Percentiles rank a stretch among this genome's conserved stretches.
Conservation (phyloP, 2,797 vertebrate species). For the Macropodus opercularis region DNA sequence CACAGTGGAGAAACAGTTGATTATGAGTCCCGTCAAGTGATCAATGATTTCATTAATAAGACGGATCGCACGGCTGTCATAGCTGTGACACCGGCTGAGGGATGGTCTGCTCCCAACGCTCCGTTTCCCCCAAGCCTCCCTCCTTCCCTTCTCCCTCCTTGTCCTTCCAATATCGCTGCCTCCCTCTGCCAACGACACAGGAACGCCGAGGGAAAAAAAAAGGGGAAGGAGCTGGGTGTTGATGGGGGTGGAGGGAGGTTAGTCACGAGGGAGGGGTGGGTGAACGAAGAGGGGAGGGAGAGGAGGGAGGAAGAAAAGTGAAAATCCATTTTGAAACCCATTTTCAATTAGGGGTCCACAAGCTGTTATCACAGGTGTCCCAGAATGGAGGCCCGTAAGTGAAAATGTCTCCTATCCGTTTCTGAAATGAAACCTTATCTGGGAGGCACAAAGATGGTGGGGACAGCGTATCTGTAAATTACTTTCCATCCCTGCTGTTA, state of each 20-base stretch:
- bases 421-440: conserved; percentile 99
- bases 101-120: conserved; percentile 90
- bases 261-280: conserved; percentile 58
- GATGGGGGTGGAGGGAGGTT: conserved; percentile 57
- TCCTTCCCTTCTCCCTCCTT: conserved; percentile 42
- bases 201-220: conserved; percentile 43
- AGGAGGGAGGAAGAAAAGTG: conserved; percentile 90
- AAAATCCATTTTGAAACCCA: conserved; percentile 99
- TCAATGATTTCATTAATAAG: conserved; percentile 99
- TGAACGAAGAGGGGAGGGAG: conserved; percentile 64
- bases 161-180: conserved; percentile 87
- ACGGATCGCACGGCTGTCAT: conserved; percentile 96
- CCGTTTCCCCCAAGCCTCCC: conserved; percentile 81
- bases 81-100: conserved; percentile 93
- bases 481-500: conserved; percentile 99
- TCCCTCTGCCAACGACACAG: conserved; percentile 70
- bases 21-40: conserved; percentile 98
- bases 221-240: conserved; percentile 44
- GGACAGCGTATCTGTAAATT: conserved; percentile 99
- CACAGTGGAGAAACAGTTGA: conserved; percentile 86
- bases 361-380: conserved; percentile 99
- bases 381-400: conserved; percentile 97
- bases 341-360: conserved; percentile 99
- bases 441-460: conserved; percentile 96
- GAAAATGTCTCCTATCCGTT: conserved; percentile 99